These are phyloP conservation scores for Drosophila serrata DNA, from an alignment of 1,140 invertebrate genomes.

Conservation along the genomic window DNA sequence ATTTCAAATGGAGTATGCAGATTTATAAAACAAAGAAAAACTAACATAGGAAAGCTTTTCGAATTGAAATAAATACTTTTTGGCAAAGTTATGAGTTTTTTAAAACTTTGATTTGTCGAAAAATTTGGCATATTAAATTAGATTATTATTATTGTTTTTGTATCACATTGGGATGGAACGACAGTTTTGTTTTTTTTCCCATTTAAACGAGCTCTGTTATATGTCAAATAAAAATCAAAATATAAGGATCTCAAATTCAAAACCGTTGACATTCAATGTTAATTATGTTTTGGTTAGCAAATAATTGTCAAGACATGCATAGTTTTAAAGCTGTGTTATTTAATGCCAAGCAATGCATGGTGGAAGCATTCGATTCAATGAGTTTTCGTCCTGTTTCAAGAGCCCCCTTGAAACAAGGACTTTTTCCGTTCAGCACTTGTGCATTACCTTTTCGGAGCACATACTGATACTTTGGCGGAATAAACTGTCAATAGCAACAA, in stretches of 20 bases:
- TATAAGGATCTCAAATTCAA: not conserved
- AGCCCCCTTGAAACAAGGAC: not conserved
- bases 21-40: too few relatives aligned
- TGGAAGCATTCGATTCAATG: not conserved
- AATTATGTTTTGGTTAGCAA: conserved; percentile 4
- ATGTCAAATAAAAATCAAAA: too few relatives aligned
- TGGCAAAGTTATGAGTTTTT: too few relatives aligned
- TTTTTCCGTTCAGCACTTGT: conserved; percentile 1
- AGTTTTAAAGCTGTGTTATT: conserved; percentile 17
- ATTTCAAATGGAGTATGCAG: too few relatives aligned
- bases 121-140: not conserved
- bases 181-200: too few relatives aligned
- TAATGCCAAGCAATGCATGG: conserved; percentile 25
- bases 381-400: not conserved
- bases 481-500: conserved; percentile 64
- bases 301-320: not conserved
- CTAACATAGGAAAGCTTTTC: too few relatives aligned
- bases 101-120: too few relatives aligned
- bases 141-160: too few relatives aligned
- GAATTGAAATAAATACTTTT: too few relatives aligned
- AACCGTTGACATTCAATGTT: not conserved
- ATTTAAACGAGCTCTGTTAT: too few relatives aligned
- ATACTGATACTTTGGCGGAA: conserved; percentile 36
- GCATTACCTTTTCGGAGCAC: conserved; percentile 51
- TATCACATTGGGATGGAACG: too few relatives aligned